Base-by-base conservation (phyloP, 2,888 invertebrate genomes). In the Nomada fabriciana region DNA sequence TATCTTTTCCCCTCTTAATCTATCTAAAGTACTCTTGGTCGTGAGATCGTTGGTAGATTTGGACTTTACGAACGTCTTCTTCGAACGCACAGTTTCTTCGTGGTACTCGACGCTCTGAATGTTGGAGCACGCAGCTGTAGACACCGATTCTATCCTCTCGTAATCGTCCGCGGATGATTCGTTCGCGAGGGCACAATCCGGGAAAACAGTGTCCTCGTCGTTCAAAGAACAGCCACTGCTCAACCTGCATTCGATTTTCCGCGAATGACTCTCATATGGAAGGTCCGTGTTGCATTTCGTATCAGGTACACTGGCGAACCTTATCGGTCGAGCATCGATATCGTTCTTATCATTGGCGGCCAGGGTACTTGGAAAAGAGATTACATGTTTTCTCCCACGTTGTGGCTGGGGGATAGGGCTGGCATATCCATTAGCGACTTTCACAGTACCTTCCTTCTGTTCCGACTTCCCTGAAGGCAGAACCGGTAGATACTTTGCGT, bases 61-160 rank as follows among this genome's bases (percentile, higher is more conserved):
- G 0, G 83, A 80, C 11, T 78, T 85, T 3, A 52, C 42, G 3
- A 36, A n/a, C 11, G 52, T 57, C 13, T 53, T 20, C 3, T 52
- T 53, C n/a, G 47, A 1, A 20, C 42, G n/a, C n/a, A 13, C 7
- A 7, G 4, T 9, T 2, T 13, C 4, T 0, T 42, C 7, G 0
- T 47, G 25, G 10, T 42, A 10, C 20, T 67, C 65, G 18, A 18
- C 0, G 2, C 11, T 42, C 5, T 52, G 36, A 18, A 4, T 13
- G 13, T 11, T 52, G 13, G n/a, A 10, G 4, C n/a, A 13, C 11
- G 18, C 29, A 20, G 47, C 20, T 11, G 42, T 53, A 3, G 43
- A 20, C 11, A n/a, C 25, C 43, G 81, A 2, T 23, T 85, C 76
- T 60, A 86, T 85, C 23, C 18, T 78, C 64, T 86, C 86, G 52